Evolutionary conservation across 2,113 vertebrate species (phyloP).

Genomic region (Misgurnus mizolepis): DNA sequence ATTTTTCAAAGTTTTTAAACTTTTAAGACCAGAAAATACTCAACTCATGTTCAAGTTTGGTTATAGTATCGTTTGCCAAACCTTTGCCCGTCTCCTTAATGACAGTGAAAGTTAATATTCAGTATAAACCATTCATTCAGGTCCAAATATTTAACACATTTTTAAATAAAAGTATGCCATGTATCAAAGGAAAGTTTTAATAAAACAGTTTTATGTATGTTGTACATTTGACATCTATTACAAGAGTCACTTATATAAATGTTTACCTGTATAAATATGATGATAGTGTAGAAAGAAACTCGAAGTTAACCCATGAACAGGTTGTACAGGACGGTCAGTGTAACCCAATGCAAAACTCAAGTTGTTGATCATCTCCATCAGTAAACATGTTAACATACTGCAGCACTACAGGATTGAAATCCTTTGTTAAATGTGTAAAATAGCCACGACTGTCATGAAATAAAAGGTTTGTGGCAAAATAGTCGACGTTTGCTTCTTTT

Average conservation of each 20-base stretch:
- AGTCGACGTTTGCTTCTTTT: slow-evolving; percentile 30
- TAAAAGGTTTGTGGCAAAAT: slow-evolving; percentile 17
- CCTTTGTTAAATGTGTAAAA: slow-evolving; percentile 26
- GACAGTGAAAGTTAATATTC: too few species aligned
- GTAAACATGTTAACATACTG: background rate
- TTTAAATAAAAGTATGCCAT: background rate
- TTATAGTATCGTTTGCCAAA: too few species aligned
- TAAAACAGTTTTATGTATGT: slow-evolving; percentile 26
- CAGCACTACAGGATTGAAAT: slow-evolving; percentile 26
- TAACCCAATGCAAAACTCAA: background rate
- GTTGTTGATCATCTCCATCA: background rate
- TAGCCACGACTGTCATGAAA: slow-evolving; percentile 28
- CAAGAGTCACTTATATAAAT: slow-evolving; percentile 29
- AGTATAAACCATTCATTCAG: too few species aligned
- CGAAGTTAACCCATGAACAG: background rate
- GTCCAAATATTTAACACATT: background rate
- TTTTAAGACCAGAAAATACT: background rate
- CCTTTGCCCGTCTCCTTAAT: too few species aligned
- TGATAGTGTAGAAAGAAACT: slow-evolving; percentile 6
- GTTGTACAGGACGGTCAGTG: slow-evolving; percentile 2
- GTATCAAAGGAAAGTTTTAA: background rate
- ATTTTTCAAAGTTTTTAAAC: background rate
- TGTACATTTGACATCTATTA: slow-evolving; percentile 32
- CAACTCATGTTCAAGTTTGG: too few species aligned
- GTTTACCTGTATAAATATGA: slow-evolving; percentile 38